A percentile compares a stretch with the other conserved stretches of the same genome.
These are phyloP conservation scores for Cephus pygmeus DNA, from an alignment of 2,888 invertebrate genomes.

Conservation along the genomic window DNA sequence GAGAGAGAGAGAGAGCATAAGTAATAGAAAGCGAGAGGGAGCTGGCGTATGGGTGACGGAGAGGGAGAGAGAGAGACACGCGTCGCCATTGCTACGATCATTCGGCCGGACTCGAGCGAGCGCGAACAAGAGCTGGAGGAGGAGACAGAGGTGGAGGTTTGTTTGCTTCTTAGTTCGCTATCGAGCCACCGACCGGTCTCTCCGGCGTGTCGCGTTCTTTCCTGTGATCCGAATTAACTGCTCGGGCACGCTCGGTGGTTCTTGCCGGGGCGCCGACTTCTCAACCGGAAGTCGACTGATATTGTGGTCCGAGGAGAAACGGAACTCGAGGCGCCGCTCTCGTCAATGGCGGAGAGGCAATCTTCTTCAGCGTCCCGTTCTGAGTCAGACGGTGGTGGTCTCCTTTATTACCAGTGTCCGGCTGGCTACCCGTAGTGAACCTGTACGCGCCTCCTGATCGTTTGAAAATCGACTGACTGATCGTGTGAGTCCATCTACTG, in stretches of 20 bases:
- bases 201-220: conserved; percentile 1
- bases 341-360: conserved; percentile 24
- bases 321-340: conserved; percentile 20
- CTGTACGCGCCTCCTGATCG: too few relatives aligned
- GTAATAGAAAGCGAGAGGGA: too few relatives aligned
- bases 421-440: too few relatives aligned
- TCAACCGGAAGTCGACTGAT: conserved; percentile 30
- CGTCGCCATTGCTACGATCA: conserved; percentile 30
- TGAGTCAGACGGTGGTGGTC: too few relatives aligned
- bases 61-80: conserved; percentile 3
- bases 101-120: conserved; percentile 17
- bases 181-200: conserved; percentile 6
- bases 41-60: too few relatives aligned
- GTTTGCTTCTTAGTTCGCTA: conserved; percentile 13
- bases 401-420: too few relatives aligned
- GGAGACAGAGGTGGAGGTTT: conserved; percentile 25
- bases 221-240: background rate
- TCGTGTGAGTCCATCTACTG: too few relatives aligned
- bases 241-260: background rate
- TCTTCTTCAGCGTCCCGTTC: background rate
- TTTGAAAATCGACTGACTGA: too few relatives aligned
- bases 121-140: conserved; percentile 20
- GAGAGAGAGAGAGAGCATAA: too few relatives aligned
- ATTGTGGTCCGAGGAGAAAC: conserved; percentile 27
- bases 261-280: conserved; percentile 11